Evolutionary conservation across 2,113 vertebrate genomes (phyloP).

Genomic region (Hydropotes inermis): DNA sequence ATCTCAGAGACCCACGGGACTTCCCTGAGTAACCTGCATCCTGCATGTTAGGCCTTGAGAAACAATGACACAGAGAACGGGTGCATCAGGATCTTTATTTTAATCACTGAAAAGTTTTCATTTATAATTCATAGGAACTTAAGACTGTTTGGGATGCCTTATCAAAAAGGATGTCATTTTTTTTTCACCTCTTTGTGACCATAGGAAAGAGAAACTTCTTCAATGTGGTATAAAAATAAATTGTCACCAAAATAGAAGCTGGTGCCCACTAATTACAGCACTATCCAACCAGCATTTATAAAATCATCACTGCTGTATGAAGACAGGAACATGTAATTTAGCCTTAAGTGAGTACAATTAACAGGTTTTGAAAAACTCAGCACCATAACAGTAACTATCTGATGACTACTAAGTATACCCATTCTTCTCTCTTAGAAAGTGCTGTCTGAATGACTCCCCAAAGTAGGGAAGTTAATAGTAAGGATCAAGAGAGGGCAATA

Average conservation of each 20-base stretch:
- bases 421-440: background rate
- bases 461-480: background rate
- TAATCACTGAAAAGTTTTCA: slow-evolving; percentile 72
- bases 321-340: slow-evolving; percentile 42
- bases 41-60: background rate
- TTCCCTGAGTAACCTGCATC: slow-evolving; percentile 24
- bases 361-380: slow-evolving; percentile 16
- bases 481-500: background rate
- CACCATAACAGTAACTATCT: background rate
- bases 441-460: background rate
- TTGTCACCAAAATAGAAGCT: slow-evolving; percentile 63
- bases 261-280: slow-evolving; percentile 38
- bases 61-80: slow-evolving; percentile 26
- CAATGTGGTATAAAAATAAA: slow-evolving; percentile 62
- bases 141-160: slow-evolving; percentile 48
- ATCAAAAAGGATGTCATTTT: slow-evolving; percentile 55
- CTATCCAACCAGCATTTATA: slow-evolving; percentile 47
- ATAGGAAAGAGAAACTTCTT: slow-evolving; percentile 64
- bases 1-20: slow-evolving; percentile 11
- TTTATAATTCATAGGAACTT: slow-evolving; percentile 70
- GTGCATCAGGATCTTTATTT: slow-evolving; percentile 59
- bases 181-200: slow-evolving; percentile 47
- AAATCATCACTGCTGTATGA: slow-evolving; percentile 39
- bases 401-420: background rate
- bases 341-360: slow-evolving; percentile 40